These are phyloP conservation scores for Galeopterus variegatus DNA, from an alignment of 2,113 vertebrate genomes.

Conservation along the genomic window DNA sequence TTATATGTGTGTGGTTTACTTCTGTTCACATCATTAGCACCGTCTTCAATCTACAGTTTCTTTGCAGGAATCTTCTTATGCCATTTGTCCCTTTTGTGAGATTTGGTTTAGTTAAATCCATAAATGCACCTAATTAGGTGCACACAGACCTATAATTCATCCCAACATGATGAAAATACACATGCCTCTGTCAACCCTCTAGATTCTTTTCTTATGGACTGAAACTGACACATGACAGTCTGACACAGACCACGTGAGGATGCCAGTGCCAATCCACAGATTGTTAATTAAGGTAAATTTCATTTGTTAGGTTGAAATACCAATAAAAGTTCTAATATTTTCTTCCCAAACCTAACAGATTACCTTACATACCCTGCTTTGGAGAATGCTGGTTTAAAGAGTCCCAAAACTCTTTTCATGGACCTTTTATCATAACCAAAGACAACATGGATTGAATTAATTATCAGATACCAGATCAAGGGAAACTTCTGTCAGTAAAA, in stretches of 20 bases:
- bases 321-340: not conserved
- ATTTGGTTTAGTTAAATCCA: not conserved
- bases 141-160: not conserved
- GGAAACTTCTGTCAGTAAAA: not conserved
- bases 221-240: not conserved
- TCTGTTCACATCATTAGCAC: not conserved
- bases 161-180: not conserved
- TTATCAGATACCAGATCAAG: not conserved
- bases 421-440: conserved; percentile 23
- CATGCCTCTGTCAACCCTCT: not conserved
- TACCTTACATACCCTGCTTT: not conserved
- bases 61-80: not conserved
- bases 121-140: not conserved
- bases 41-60: not conserved
- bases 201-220: not conserved
- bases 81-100: not conserved
- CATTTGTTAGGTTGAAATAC: conserved; percentile 15
- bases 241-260: not conserved
- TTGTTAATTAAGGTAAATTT: conserved; percentile 10
- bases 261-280: not conserved
- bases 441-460: not conserved
- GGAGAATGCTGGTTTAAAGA: not conserved
- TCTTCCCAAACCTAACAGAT: not conserved
- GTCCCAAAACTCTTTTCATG: not conserved
- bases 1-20: not conserved